Conservation (phyloP, 2,888 invertebrate genomes). For the Lochmaea capreae region DNA sequence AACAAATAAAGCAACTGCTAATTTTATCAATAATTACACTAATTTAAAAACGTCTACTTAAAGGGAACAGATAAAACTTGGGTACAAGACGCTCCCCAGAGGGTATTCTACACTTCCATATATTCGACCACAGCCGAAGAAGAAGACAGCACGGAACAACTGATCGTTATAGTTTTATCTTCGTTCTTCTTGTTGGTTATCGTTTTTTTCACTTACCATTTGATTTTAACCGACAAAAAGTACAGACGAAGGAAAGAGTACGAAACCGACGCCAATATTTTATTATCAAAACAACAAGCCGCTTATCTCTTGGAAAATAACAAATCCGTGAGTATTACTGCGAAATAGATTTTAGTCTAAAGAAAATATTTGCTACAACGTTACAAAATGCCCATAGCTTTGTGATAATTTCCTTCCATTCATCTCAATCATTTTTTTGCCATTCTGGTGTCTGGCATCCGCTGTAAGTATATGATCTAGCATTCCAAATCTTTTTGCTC, state of each 20-base stretch:
- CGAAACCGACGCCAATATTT: slow-evolving; percentile 81
- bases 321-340: slow-evolving; percentile 46
- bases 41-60: slow-evolving; percentile 26
- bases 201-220: slow-evolving; percentile 76
- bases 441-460: too few species aligned
- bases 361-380: too few species aligned
- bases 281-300: slow-evolving; percentile 80
- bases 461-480: too few species aligned
- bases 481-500: too few species aligned
- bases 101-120: slow-evolving; percentile 79
- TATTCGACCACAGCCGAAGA: slow-evolving; percentile 80
- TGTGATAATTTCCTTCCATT: too few species aligned
- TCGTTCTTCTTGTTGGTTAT: slow-evolving; percentile 79
- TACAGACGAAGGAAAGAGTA: slow-evolving; percentile 79
- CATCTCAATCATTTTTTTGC: too few species aligned
- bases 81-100: slow-evolving; percentile 86
- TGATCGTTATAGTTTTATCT: slow-evolving; percentile 83
- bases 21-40: too few species aligned
- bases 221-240: slow-evolving; percentile 80
- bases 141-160: slow-evolving; percentile 82
- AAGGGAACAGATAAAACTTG: slow-evolving; percentile 83
- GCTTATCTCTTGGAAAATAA: slow-evolving; percentile 71
- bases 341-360: too few species aligned
- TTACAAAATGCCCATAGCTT: too few species aligned
- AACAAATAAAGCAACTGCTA: too few species aligned